Conservation (phyloP, 2,797 vertebrate species). For the Acridotheres tristis region DNA sequence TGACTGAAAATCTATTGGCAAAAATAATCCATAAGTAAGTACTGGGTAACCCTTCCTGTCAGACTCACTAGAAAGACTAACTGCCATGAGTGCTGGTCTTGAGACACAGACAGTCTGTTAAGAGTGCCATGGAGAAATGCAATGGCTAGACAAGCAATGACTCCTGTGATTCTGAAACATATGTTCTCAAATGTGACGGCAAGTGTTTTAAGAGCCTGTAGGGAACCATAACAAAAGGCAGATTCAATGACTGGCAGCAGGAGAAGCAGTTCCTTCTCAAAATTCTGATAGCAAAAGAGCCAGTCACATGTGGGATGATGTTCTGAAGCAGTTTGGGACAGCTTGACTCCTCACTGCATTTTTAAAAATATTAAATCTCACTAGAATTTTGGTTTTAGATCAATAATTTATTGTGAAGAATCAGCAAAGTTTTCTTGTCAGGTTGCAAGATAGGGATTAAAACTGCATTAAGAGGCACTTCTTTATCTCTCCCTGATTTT, state of each 20-base stretch:
- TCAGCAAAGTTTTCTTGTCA: background rate
- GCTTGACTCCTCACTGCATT: background rate
- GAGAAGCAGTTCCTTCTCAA: background rate
- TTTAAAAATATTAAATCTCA: background rate
- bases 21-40: background rate
- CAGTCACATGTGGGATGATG: background rate
- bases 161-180: background rate
- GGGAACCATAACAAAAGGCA: background rate
- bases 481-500: background rate
- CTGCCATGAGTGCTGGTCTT: background rate
- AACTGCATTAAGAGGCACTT: background rate
- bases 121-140: background rate
- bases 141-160: background rate
- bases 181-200: background rate
- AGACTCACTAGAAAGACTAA: background rate
- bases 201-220: background rate
- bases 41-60: background rate
- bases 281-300: background rate
- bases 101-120: background rate
- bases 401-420: background rate
- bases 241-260: background rate
- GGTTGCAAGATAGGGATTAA: background rate
- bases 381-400: background rate
- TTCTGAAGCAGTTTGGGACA: background rate
- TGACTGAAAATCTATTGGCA: background rate